Evolutionary conservation across 2,113 vertebrate species (phyloP), one percentile per base, ranked within the genome.

Genomic region (Cyprinodon brontotheroides): DNA sequence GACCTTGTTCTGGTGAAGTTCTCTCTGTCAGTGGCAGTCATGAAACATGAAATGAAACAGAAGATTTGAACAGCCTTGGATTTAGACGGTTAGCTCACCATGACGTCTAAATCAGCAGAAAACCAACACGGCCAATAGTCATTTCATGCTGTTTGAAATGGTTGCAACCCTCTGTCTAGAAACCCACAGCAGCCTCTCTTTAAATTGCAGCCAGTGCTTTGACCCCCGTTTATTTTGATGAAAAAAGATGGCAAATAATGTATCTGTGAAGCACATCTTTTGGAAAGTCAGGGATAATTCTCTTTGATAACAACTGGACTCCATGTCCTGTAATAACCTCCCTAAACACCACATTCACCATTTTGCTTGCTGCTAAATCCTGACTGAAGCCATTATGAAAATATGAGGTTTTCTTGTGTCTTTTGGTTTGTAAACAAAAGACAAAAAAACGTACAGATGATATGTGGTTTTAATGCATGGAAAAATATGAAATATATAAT

Each of bases 311-410:
- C 43, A 36, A 37, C 17, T 40, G 59, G 63, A 2, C 3, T 20
- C 41, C 57, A 12, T 50, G 62, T 15, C 43, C 65, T 14, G 43
- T 9, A 29, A 72, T 50, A 50, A 72, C 61, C 70, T 66, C 40
- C 1, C 10, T 36, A 64, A 60, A 9, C 15, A 45, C 0, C 39
- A 2, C 15, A 13, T 50, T 17, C 17, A 0, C 61, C 41, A 2
- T 41, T 66, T 39, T 75, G 48, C 20, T 53, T 59, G 36, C 29
- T 11, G 45, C 45, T 17, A 41, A 12, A 66, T 20, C 65, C 29
- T 43, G 15, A 66, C 22, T 29, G 12, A 29, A 22, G 40, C 39
- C 45, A 63, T 11, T 2, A 5, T 14, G 29, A 64, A 6, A 53
- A 60, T 63, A 17, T 38, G 2, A 39, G 13, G 20, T 39, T 61